These are phyloP conservation scores for Cyphomyrmex costatus DNA, from an alignment of 1,140 invertebrate species.

Conservation along the genomic window DNA sequence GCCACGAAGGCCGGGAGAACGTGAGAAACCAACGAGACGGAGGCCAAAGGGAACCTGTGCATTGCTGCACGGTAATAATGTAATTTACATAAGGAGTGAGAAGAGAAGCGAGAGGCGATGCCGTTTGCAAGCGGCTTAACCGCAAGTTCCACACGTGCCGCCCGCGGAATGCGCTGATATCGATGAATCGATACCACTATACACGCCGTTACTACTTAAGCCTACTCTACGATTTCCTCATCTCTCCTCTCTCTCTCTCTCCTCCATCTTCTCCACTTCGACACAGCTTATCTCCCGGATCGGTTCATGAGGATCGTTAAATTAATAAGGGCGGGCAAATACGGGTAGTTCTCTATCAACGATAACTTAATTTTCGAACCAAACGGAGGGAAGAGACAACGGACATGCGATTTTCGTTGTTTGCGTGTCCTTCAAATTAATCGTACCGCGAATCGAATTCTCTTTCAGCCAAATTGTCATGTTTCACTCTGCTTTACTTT, in stretches of 20 bases:
- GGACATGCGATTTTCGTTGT: neutral
- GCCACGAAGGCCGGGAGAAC: neutral
- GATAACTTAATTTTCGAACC: slow-evolving; percentile 19
- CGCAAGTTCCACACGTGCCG: slow-evolving; percentile 41
- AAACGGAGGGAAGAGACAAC: neutral
- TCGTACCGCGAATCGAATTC: slow-evolving; percentile 3
- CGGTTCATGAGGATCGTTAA: slow-evolving; percentile 8
- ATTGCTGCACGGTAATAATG: slow-evolving; percentile 54
- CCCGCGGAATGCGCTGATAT: slow-evolving; percentile 54
- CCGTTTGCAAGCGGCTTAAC: slow-evolving; percentile 25
- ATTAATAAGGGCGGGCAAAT: slow-evolving; percentile 23
- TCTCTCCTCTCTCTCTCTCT: neutral
- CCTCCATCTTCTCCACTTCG: neutral
- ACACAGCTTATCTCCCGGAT: slow-evolving; percentile 1
- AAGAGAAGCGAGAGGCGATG: slow-evolving; percentile 10
- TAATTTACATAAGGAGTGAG: slow-evolving; percentile 59
- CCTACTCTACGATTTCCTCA: neutral
- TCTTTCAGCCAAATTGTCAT: neutral
- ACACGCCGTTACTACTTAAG: slow-evolving; percentile 36
- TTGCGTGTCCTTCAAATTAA: neutral
- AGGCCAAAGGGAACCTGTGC: slow-evolving; percentile 2
- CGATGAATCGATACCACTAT: slow-evolving; percentile 46
- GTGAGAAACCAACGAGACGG: neutral
- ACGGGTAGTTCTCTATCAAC: neutral
- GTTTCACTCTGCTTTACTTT: neutral